These are phyloP conservation scores for Macrocentrus cingulum DNA, from an alignment of 1,140 invertebrate genomes.

Conservation along the genomic window DNA sequence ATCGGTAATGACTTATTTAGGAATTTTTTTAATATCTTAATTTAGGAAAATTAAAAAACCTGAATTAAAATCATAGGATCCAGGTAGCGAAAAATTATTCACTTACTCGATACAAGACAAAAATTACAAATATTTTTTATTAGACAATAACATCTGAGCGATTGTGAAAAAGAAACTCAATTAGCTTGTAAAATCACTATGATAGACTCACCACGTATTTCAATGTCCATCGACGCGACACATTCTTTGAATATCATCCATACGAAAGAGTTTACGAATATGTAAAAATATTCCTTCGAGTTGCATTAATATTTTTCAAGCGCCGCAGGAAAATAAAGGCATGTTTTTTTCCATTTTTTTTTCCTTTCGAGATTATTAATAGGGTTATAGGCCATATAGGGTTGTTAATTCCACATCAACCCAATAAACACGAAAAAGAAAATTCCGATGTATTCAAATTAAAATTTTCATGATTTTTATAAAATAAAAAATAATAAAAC, in stretches of 20 bases:
- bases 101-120: constrained; percentile 16
- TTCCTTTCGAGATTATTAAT: background rate
- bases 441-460: too few species aligned
- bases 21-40: too few species aligned
- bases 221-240: background rate
- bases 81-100: constrained; percentile 14
- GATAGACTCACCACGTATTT: constrained; percentile 4
- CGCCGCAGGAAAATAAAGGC: constrained; percentile 11
- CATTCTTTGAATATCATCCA: constrained; percentile 18
- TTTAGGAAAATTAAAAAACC: too few species aligned
- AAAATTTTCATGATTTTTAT: too few species aligned
- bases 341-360: constrained; percentile 9
- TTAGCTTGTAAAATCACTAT: background rate
- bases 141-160: background rate
- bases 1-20: too few species aligned
- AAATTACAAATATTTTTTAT: background rate
- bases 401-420: constrained; percentile 8
- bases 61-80: background rate
- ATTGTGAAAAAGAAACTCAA: constrained; percentile 6
- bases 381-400: constrained; percentile 24
- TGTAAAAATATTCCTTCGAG: constrained; percentile 29
- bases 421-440: background rate
- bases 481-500: too few species aligned
- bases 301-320: constrained; percentile 10
- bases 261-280: constrained; percentile 23